These are phyloP conservation scores for Garra rufa DNA, from an alignment of 2,113 vertebrate genomes.

Conservation along the genomic window DNA sequence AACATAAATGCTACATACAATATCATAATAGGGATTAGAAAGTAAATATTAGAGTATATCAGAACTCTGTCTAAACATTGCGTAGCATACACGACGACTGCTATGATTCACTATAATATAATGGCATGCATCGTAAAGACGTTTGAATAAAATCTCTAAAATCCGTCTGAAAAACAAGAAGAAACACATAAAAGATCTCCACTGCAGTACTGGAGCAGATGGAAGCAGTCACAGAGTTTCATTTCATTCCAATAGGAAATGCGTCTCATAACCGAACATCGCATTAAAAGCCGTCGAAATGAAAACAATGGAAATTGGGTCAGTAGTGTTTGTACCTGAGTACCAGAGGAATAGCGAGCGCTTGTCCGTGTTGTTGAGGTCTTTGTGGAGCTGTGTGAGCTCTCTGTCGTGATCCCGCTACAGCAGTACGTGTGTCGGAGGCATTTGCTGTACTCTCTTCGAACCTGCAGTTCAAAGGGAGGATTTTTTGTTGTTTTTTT, in stretches of 20 bases:
- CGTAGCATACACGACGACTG: not conserved
- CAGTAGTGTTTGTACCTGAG: slow-evolving; percentile 83
- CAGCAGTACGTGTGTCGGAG: slow-evolving; percentile 97
- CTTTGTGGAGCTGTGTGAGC: slow-evolving; percentile 94
- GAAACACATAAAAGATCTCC: not conserved
- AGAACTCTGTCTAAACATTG: not conserved
- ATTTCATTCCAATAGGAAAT: slow-evolving; percentile 4
- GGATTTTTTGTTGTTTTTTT: not conserved
- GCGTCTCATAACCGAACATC: slow-evolving; percentile 14
- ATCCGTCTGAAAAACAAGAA: not conserved
- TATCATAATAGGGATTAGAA: not conserved
- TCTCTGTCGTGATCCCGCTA: slow-evolving; percentile 90
- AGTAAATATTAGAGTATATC: not conserved
- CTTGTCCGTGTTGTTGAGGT: slow-evolving; percentile 93
- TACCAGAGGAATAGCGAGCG: slow-evolving; percentile 97
- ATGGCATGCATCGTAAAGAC: not conserved
- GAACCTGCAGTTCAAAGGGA: slow-evolving; percentile 81
- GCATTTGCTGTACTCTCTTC: slow-evolving; percentile 97
- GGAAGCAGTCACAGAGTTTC: slow-evolving; percentile 1
- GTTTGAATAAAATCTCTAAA: not conserved
- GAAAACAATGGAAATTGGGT: slow-evolving; percentile 50
- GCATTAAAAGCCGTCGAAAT: not conserved
- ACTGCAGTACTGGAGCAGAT: not conserved
- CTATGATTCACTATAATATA: not conserved
- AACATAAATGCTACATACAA: not conserved